Evolutionary conservation across 2,113 vertebrate species (phyloP).

Genomic region (Prunella himalayana): DNA sequence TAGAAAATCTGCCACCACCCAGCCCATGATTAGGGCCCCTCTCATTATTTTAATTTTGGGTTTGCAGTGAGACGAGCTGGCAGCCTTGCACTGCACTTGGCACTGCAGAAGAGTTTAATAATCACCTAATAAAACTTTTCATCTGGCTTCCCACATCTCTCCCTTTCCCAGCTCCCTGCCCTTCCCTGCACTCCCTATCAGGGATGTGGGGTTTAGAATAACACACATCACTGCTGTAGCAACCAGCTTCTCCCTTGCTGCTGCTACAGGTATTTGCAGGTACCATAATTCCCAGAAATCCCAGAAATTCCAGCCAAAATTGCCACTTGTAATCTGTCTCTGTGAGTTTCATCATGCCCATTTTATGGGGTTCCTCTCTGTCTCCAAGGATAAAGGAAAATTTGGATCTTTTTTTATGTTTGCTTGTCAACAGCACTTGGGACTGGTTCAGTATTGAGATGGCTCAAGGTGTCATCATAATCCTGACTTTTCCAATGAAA

Average conservation of each 20-base stretch:
- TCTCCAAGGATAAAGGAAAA: not conserved
- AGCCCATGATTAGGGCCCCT: not conserved
- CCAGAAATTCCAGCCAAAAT: not conserved
- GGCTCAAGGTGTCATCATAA: not conserved
- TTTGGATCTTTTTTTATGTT: not conserved
- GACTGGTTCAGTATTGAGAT: not conserved
- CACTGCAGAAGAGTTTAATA: constrained; percentile 40
- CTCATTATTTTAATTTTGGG: constrained; percentile 56
- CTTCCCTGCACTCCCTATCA: not conserved
- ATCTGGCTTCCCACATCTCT: constrained; percentile 37
- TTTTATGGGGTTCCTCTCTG: not conserved
- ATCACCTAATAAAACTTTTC: constrained; percentile 64
- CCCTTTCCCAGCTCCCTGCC: not conserved
- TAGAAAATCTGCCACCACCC: not conserved
- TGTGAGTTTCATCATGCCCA: accelerated
- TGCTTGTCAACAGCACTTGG: not conserved
- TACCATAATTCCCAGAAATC: not conserved
- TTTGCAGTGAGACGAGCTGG: constrained; percentile 26
- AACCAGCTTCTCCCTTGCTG: not conserved
- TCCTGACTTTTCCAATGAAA: not conserved
- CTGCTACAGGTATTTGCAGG: not conserved
- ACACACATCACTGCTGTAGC: not conserved
- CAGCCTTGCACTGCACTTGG: constrained; percentile 10
- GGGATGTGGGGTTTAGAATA: not conserved
- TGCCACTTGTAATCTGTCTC: accelerated